phyloP scores from a whole-genome alignment of 2,797 vertebrate species.

The Microchirus variegatus region DNA sequence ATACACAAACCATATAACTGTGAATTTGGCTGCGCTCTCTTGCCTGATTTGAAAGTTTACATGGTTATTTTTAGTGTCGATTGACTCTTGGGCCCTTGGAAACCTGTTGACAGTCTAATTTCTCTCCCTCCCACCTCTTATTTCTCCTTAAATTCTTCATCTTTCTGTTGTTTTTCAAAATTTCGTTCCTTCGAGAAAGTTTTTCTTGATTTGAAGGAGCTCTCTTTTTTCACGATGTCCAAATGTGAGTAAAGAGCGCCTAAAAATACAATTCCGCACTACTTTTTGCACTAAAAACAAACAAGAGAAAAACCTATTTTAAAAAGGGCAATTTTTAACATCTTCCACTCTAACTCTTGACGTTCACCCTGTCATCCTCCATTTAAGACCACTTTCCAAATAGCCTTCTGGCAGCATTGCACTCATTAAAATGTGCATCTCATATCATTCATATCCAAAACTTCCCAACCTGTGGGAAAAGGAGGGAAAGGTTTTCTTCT shows the following conservation, averaged over 20 bases:
- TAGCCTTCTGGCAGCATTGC: neutral
- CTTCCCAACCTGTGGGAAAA: conserved; percentile 59
- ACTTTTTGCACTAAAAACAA: too few relatives aligned
- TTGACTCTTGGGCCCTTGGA: conserved; percentile 44
- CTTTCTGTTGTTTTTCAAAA: neutral
- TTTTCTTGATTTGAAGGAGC: conserved; percentile 12
- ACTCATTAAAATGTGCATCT: conserved; percentile 38
- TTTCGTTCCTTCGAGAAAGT: conserved; percentile 14
- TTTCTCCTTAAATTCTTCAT: conserved; percentile 20
- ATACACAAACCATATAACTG: conserved; percentile 44
- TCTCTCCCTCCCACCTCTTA: conserved; percentile 12
- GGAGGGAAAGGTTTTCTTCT: conserved; percentile 46
- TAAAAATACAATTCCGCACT: conserved; percentile 2
- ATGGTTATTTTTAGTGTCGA: conserved; percentile 55
- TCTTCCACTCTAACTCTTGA: conserved; percentile 22
- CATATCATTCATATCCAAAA: conserved; percentile 42
- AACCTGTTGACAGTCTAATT: conserved; percentile 54
- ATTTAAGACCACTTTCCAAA: conserved; percentile 44
- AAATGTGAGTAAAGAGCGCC: conserved; percentile 21
- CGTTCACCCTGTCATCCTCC: conserved; percentile 45
- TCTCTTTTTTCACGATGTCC: conserved; percentile 11
- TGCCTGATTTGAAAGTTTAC: conserved; percentile 58
- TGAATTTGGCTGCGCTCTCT: conserved; percentile 30
- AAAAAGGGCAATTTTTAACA: too few relatives aligned
- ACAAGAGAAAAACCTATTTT: neutral